phyloP scores from a whole-genome alignment of 1,140 invertebrate genomes.

The Cataglyphis hispanica region DNA sequence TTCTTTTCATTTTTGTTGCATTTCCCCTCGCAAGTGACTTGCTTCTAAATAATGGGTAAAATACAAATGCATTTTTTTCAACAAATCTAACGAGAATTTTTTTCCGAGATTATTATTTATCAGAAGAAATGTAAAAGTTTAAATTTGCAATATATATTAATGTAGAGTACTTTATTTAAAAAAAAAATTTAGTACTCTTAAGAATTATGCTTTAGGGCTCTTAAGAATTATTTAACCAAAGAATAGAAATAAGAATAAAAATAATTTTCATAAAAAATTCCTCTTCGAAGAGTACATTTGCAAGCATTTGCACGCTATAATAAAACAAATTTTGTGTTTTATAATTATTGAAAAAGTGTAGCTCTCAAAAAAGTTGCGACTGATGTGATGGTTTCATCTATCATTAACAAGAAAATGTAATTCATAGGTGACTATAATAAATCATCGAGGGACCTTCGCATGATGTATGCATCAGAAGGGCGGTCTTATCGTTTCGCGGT shows the following conservation, averaged over 20 bases:
- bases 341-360: neutral
- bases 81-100: neutral
- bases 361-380: neutral
- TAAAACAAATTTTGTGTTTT: neutral
- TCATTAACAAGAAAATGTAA: conserved; percentile 33
- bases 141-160: neutral
- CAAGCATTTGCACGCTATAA: neutral
- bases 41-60: neutral
- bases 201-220: no score
- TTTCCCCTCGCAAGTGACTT: neutral
- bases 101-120: neutral
- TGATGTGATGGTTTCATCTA: neutral
- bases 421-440: conserved; percentile 43
- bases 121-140: neutral
- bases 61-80: neutral
- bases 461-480: conserved; percentile 56
- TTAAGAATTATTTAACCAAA: neutral
- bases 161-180: no score
- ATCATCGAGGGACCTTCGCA: conserved; percentile 41
- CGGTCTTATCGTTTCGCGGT: conserved; percentile 65
- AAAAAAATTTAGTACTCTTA: neutral
- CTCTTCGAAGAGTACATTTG: neutral
- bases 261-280: neutral
- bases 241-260: neutral
- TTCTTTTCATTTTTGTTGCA: neutral